Base-by-base conservation (phyloP, 1,140 invertebrate species). In the Heliconius congener region DNA sequence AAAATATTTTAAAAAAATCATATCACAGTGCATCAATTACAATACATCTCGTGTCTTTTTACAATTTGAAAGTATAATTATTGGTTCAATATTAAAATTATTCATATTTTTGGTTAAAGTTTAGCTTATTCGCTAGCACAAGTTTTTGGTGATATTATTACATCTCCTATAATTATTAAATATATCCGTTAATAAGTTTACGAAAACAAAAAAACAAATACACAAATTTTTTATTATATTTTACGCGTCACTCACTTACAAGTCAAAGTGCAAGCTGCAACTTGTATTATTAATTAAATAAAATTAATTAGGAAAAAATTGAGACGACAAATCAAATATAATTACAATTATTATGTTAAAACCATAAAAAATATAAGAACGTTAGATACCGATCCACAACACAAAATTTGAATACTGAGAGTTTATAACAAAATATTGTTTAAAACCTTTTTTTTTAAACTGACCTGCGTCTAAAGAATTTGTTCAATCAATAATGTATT, bases 21-120 rank as follows among this genome's bases (percentile, higher is more conserved):
- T 86, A 86, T 86, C 85, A 86, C 85, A 86, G 85, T 86, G 85
- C 83, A 81, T 72, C 57, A 72, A 66, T 57, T 57, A 57, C 55
- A 57, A 57, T 57, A 57, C n/a, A 23, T 23, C 18, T 23, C 55
- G 80, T 80, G 55, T 79, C 72, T 81, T 76, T 77, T 23, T 57
- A 57, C n/a, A 57, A 57, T 57, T 57, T 57, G 55, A 57, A 57
- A 23, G n/a, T n/a, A 30, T 57, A n/a, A 57, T 57, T 57, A n/a
- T 42, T 11, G 13, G 42, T 13, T 42, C 11, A 13, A 13, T 42
- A 42, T 57, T 23, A 57, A 57, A 8, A 57, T n/a, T 57, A 55
- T n/a, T 55, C 8, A 57, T 8, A 8, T 57, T n/a, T 57, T 57
- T 57, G 55, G 55, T 57, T 23, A 23, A 55, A n/a, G 4, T 57